Evolutionary conservation across 37 sponge, comb jelly and placozoan genomes (phyloP).

Genomic region (Hormiphora californensis): DNA sequence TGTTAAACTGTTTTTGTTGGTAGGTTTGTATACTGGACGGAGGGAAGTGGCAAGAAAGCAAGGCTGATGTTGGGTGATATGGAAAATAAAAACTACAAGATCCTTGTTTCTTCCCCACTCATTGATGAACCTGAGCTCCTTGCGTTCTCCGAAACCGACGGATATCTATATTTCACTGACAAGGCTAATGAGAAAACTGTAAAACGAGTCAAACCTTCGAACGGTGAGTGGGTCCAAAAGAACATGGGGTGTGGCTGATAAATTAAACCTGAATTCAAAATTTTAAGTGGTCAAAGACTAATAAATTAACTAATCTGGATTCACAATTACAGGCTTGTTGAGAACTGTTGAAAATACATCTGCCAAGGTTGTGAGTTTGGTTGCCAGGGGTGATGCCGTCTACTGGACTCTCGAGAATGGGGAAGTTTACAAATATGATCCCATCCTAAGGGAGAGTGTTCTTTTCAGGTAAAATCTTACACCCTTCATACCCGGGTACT

Average conservation of each 20-base stretch:
- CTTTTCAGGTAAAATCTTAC: background rate
- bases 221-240: background rate
- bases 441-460: background rate
- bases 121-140: background rate
- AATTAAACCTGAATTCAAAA: background rate
- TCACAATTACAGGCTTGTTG: background rate
- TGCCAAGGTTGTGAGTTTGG: background rate
- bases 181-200: background rate
- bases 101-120: background rate
- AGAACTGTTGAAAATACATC: background rate
- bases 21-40: background rate
- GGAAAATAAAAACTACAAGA: background rate
- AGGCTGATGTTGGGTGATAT: background rate
- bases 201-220: background rate
- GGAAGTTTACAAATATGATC: background rate
- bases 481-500: background rate
- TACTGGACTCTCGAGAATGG: background rate
- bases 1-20: background rate
- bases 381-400: background rate
- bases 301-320: too few relatives aligned
- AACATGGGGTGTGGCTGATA: background rate
- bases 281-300: background rate
- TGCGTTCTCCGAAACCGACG: background rate
- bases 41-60: background rate
- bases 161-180: background rate